These are phyloP conservation scores for Dysidea cf. avara DNA, from an alignment of 37 sponge, comb jelly and placozoan species.

Conservation along the genomic window DNA sequence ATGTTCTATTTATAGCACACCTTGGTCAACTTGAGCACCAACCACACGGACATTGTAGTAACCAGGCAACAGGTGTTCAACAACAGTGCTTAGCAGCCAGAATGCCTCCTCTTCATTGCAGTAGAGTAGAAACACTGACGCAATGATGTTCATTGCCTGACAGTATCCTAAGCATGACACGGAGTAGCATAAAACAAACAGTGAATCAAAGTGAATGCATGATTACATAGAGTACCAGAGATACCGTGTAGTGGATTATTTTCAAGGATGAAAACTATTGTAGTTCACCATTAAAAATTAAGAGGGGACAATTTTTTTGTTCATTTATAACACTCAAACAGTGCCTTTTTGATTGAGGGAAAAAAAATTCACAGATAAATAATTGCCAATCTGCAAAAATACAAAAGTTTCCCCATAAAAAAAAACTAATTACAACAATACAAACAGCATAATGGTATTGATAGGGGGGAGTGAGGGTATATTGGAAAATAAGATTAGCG, in stretches of 20 bases:
- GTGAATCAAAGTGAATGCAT: too few relatives aligned
- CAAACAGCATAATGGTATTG: too few relatives aligned
- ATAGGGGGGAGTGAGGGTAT: too few relatives aligned
- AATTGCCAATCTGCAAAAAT: too few relatives aligned
- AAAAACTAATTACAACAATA: too few relatives aligned
- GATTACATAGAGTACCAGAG: not conserved
- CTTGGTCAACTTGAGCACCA: constrained; percentile 91
- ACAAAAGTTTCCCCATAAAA: too few relatives aligned
- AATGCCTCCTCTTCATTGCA: constrained; percentile 89
- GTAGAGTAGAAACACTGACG: constrained; percentile 87
- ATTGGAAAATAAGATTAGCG: too few relatives aligned
- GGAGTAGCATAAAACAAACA: not conserved
- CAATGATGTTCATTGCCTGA: constrained; percentile 97
- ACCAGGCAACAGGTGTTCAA: constrained; percentile 86
- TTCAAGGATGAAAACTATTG: not conserved
- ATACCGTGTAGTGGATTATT: too few relatives aligned
- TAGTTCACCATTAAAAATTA: not conserved
- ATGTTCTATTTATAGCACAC: constrained; percentile 11
- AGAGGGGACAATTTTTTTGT: not conserved
- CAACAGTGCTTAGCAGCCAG: constrained; percentile 87
- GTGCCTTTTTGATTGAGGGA: too few relatives aligned
- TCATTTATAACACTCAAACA: too few relatives aligned
- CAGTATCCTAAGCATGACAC: constrained; percentile 64
- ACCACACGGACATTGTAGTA: constrained; percentile 97
- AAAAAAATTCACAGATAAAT: too few relatives aligned